Percentiles rank a stretch among this genome's conserved stretches.
phyloP scores from a whole-genome alignment of 2,113 vertebrate genomes.

The Picathartes gymnocephalus region DNA sequence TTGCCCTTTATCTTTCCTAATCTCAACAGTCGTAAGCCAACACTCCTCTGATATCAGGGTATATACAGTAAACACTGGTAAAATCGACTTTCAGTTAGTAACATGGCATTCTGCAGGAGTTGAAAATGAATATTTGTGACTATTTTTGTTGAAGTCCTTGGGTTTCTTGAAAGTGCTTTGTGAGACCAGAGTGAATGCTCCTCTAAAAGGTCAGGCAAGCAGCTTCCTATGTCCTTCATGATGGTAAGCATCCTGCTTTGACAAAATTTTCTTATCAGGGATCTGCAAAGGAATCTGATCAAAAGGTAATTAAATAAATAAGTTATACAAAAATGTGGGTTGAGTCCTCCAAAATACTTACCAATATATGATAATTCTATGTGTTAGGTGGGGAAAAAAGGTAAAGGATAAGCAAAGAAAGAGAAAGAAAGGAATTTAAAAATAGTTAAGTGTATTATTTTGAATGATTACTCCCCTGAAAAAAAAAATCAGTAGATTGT shows the following conservation, averaged over 20 bases:
- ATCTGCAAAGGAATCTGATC: not conserved
- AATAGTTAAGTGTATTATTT: not conserved
- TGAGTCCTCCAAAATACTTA: not conserved
- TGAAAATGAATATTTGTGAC: not conserved
- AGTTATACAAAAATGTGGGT: not conserved
- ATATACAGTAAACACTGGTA: not conserved
- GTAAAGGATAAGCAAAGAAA: not conserved
- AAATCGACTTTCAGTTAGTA: not conserved
- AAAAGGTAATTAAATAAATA: not conserved
- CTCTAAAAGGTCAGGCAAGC: not conserved
- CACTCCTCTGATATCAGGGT: not conserved
- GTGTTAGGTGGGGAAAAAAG: rapidly evolving
- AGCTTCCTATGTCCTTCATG: not conserved
- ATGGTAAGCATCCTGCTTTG: not conserved
- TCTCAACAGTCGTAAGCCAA: not conserved
- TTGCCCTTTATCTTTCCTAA: not conserved
- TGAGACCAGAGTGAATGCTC: not conserved
- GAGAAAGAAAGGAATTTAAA: not conserved
- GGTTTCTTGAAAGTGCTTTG: not conserved
- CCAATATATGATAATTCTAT: not conserved
- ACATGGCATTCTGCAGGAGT: not conserved
- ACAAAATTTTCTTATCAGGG: not conserved
- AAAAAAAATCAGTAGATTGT: not conserved
- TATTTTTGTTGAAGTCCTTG: not conserved
- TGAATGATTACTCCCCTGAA: not conserved